Base-by-base conservation (phyloP, 2,113 vertebrate genomes). In the Balaeniceps rex region DNA sequence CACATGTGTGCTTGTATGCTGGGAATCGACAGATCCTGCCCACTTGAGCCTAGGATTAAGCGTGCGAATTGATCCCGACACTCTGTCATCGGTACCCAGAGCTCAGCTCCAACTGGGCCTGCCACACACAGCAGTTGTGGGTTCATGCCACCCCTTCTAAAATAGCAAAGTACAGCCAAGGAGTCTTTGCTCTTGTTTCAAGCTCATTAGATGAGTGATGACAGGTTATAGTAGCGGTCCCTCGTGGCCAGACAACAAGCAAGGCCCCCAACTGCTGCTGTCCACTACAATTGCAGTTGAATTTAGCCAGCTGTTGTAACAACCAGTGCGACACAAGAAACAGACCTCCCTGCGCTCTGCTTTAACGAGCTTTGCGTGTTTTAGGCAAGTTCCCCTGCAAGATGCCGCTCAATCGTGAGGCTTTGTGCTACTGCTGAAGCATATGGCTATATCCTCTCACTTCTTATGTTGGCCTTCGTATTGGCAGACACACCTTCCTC, bases 161-260 rank as follows among this genome's bases (percentile, higher is more conserved):
- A 92, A 95, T 57, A 95, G 94, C 66, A 6, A 36, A 90, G 69
- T 4, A 11, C 3, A 0, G 38, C 70, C 86, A 65, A 85, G 80
- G 81, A 87, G 90, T 19, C 93, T 89, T 95, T 91, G 80, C 93
- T 97, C 94, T 19, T 54, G 54, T 97, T 96, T 96, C 96, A 87
- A 64, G n/a, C 95, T 96, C 95, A 96, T 97, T 97, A 96, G 93
- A 87, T 96, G 94, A 93, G 97, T 94, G 95, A 96, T 97, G 96
- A 97, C 97, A 97, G 95, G 83, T 88, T 83, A 52, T 51, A 95
- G 91, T 14, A 81, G 88, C 5, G 54, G 92, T 96, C 88, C 93
- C 93, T 82, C 4, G 4, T 69, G 94, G 91, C 54, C 93, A 86
- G 69, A 72, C 76, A 77, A n/a, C 51, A 40, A 82, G 87, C 72